Base-by-base conservation (phyloP, 2,113 vertebrate species). In the Pterocles orientalis region DNA sequence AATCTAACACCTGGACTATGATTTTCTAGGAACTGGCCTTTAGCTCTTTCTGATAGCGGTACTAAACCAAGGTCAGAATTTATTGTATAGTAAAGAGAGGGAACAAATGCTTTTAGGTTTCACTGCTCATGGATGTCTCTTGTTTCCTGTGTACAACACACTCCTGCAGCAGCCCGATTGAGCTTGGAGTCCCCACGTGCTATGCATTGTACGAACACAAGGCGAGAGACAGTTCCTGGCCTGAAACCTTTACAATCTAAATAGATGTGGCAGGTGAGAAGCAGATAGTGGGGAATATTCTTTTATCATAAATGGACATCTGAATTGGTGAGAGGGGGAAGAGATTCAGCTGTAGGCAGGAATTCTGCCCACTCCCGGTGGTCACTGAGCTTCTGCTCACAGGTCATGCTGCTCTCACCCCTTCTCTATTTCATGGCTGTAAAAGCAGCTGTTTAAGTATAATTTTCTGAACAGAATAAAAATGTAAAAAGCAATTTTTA, bases 191-290 rank as follows among this genome's bases (percentile, higher is more conserved):
- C 47, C 41, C 61, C 72, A 43, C 1, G 1, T 93, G 80, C 53
- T 61, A 3, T 12, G 43, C 25, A 25, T 25, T 65, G 41, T 82
- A 69, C 21, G 43, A 79, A 79, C 78, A 84, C 51, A 66, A 0
- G 0, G 86, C n/a, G 65, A 91, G 65, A 93, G 84, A 90, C 36
- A 54, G 90, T 72, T 85, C 81, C 75, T 93, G 80, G 64, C 86
- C 69, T 54, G 45, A 80, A 65, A 48, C 2, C 0, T 64, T 95
- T 53, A 15, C 57, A n/a, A 7, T 53, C 82, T 62, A 79, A 94
- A 88, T 58, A 72, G 90, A 88, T 53, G 75, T 76, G 81, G 61
- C 90, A 96, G 86, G 83, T 92, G 86, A 95, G 69, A 93, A 86
- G 18, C 33, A 45, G 29, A 45, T 45, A 83, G 48, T 0, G 0